Evolutionary conservation across 2,888 invertebrate species (phyloP), one percentile per base, ranked within the genome.

Genomic region (Corbicula japonica): DNA sequence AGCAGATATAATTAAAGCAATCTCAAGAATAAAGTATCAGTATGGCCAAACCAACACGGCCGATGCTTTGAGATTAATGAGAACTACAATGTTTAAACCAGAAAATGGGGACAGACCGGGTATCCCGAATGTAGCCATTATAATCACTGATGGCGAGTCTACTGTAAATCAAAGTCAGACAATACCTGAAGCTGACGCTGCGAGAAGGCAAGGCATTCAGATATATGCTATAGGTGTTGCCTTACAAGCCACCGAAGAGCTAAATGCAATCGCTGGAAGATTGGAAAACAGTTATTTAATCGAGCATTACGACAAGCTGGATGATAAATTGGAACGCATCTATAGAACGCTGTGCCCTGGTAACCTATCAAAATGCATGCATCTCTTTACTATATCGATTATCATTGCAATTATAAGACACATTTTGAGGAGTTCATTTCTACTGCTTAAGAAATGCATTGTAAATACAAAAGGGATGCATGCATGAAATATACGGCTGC

Each of bases 61-160:
- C 2, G 87, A 85, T 58, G 91, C 88, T 23, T 71, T 92, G n/a
- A 71, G 85, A 6, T 75, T 82, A 23, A 86, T 89, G 84, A 74
- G 89, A 21, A 76, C 76, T 26, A 70, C 83, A 48, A 87, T 90
- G 85, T 92, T 89, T 73, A 83, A 79, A n/a, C 6, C 52, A 23
- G 69, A 48, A 21, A 86, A 86, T 44, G 92, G 92, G 8, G 91
- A 92, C 78, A 76, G 91, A 30, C 70, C 81, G 1, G 79, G 78
- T 30, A 85, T 87, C 4, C 84, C 84, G 21, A 91, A 91, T 77
- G 78, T 90, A 71, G 89, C 85, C n/a, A 83, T 92, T 56, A 72
- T 92, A 58, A 76, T 92, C 46, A 91, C 92, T 15, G 92, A 92
- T 76, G 92, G 92, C 2, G 87, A 83, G 28, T 90, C 90, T n/a